Evolutionary conservation across 2,113 vertebrate species (phyloP), one percentile per base, ranked within the genome.

Genomic region (Orthochromis malagaraziensis): DNA sequence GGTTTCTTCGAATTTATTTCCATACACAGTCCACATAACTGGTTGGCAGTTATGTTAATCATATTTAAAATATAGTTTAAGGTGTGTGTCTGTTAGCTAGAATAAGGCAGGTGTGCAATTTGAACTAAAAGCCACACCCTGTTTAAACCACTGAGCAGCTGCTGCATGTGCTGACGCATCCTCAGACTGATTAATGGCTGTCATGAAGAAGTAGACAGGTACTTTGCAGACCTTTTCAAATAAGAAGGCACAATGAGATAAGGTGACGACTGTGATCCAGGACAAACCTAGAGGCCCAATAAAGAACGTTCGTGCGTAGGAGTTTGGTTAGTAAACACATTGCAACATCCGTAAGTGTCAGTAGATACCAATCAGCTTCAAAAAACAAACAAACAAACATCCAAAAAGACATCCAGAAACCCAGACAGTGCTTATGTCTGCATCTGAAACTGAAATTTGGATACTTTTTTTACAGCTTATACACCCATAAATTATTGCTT

Each of bases 171-270:
- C 86, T 89, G 91, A 92, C 88, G 40, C 90, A 75, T 42, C 29
- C 60, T 31, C 84, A 86, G 86, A 91, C 89, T 58, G 54, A 53
- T 82, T 91, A 89, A 92, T 91, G 82, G 89, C 70, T 84, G 84
- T 84, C 77, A 19, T 86, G 58, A 81, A 53, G 54, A 84, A 9
- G 89, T 17, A 93, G 82, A 93, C 90, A 3, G 89, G 83, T 90
- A 92, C 85, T 93, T 92, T 91, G 55, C 33, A 82, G 92, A 89
- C 86, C 89, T 90, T 94, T 93, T 87, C 81, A 86, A 94, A 91
- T 92, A 89, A 94, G 86, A 87, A 82, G 86, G 80, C 82, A 81
- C 86, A 85, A 87, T 92, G 73, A 81, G 82, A 90, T 83, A 86
- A 87, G 87, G 84, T 49, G 83, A 49, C 49, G 3, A 70, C 77